Evolutionary conservation across 2,888 invertebrate species (phyloP), one percentile per base, ranked within the genome.

Genomic region (Proisotoma minuta): DNA sequence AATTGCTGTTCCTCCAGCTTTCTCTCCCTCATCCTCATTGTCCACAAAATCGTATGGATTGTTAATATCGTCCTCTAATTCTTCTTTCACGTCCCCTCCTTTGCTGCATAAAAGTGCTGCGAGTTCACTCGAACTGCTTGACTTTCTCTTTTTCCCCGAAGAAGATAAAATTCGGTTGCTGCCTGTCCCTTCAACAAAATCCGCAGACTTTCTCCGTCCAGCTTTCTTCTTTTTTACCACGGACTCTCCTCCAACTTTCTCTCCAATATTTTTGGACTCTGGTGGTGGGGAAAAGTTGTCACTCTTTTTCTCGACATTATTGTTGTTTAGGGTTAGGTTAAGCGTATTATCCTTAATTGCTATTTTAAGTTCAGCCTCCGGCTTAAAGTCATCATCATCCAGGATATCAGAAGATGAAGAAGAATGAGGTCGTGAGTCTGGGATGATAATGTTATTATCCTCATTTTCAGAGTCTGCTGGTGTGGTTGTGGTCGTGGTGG

Each of bases 361-460:
- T 23, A n/a, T 24, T 39, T 39, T 39, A 23, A 56, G 56, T 56
- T 56, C 43, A 3, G 56, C 43, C 47, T 56, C 56, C 3, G 56
- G 56, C 27, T 56, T 56, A 27, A 56, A 56, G 56, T 56, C 56
- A 40, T 56, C 56, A 26, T 56, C 56, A 23, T 56, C 56, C 12
- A 56, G 47, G 23, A 40, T 47, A 18, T 40, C 40, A 24, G 56
- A 56, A n/a, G 47, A 23, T n/a, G 43, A 39, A 20, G 56, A 56
- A 49, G 4, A 29, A 52, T 12, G 52, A 12, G n/a, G 52, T 34
- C 8, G 34, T 43, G 43, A 43, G 43, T 43, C 43, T 10, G 8
- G 8, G 5, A 20, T 15, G 43, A 40, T 56, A 27, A 51, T 47
- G 57, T 65, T 65, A 59, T 65, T 60, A 47, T 62, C 65, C 34